A percentile compares a stretch with the other conserved stretches of the same genome.
These are phyloP conservation scores for Pseudanteris insignis DNA, from an alignment of 2,888 invertebrate genomes.

Conservation along the genomic window DNA sequence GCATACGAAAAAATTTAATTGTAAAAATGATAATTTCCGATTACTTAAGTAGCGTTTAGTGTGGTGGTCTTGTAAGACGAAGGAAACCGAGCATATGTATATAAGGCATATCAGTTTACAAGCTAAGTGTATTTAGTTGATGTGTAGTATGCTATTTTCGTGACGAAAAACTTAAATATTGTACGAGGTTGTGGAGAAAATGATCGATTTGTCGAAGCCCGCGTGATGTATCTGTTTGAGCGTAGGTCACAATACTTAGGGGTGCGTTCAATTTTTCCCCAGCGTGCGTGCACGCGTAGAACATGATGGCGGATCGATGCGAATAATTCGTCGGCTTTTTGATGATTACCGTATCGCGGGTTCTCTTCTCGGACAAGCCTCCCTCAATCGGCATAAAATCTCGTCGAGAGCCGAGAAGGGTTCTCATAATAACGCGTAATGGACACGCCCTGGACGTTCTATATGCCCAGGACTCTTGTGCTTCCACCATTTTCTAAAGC, in stretches of 20 bases:
- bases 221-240: constrained; percentile 54
- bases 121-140: too few species aligned
- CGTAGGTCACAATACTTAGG: constrained; percentile 51
- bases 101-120: too few species aligned
- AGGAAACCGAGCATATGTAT: too few species aligned
- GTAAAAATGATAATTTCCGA: too few species aligned
- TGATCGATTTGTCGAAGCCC: constrained; percentile 32
- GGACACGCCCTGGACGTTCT: constrained; percentile 49
- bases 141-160: neutral
- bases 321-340: constrained; percentile 60
- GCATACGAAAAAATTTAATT: too few species aligned
- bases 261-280: constrained; percentile 42
- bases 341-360: constrained; percentile 52
- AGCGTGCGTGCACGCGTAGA: constrained; percentile 43
- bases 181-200: constrained; percentile 13
- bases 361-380: constrained; percentile 46
- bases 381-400: constrained; percentile 54
- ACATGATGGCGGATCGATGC: constrained; percentile 54
- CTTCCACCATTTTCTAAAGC: constrained; percentile 38
- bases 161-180: constrained; percentile 7
- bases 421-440: constrained; percentile 51
- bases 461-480: constrained; percentile 40
- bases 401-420: constrained; percentile 50
- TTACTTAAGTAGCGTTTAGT: too few species aligned
- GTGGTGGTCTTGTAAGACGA: too few species aligned